Evolutionary conservation across 2,888 invertebrate genomes (phyloP).

Genomic region (Hololepta plana): DNA sequence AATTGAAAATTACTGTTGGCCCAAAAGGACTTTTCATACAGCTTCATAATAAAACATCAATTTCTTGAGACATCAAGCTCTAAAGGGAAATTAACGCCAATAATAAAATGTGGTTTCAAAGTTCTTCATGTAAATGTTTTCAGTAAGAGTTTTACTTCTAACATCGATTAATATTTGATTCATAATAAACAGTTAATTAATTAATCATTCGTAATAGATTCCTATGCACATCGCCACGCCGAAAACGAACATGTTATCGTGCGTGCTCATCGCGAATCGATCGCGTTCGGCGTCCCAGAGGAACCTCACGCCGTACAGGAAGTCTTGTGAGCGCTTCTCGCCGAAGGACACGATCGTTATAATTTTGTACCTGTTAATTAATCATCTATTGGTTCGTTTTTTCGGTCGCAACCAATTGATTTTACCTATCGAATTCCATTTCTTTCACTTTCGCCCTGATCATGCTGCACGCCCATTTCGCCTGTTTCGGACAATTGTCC

Average conservation of each 20-base stretch:
- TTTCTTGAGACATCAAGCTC: no score
- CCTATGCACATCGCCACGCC: slow-evolving; percentile 47
- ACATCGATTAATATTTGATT: no score
- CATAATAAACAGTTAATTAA: slow-evolving; percentile 1
- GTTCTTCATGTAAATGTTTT: no score
- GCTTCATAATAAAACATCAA: no score
- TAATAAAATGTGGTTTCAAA: no score
- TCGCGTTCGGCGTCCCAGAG: slow-evolving; percentile 52
- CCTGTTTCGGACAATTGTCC: slow-evolving; percentile 34
- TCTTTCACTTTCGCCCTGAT: slow-evolving; percentile 42
- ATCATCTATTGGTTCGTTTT: slow-evolving; percentile 1
- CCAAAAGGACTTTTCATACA: no score
- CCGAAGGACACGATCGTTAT: slow-evolving; percentile 44
- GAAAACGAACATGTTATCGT: slow-evolving; percentile 43
- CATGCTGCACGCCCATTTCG: slow-evolving; percentile 35
- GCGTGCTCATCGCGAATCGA: slow-evolving; percentile 36
- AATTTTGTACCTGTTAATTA: slow-evolving; percentile 42
- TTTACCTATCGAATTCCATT: slow-evolving; percentile 47
- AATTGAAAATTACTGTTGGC: no score
- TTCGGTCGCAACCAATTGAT: neutral
- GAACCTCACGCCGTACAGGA: slow-evolving; percentile 41
- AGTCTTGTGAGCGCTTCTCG: slow-evolving; percentile 46
- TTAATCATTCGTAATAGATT: slow-evolving; percentile 44
- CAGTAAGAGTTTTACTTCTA: no score
- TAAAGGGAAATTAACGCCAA: no score